Percentiles rank a stretch among this genome's conserved stretches.
phyloP scores from a whole-genome alignment of 2,888 invertebrate species.

The Cephus pygmeus region DNA sequence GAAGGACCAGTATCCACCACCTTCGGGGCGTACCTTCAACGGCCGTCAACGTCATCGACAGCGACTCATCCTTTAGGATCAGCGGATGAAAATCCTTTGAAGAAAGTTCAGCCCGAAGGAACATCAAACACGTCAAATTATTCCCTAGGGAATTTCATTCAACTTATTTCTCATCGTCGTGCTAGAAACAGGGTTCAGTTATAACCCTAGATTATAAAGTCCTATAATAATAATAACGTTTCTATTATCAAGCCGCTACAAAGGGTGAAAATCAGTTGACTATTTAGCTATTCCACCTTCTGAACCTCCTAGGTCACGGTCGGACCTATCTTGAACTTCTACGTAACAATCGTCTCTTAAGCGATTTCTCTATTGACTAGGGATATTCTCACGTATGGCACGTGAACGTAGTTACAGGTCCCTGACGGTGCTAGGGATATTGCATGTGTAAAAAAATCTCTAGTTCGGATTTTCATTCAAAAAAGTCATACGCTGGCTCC shows the following conservation, averaged over 20 bases:
- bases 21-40: not conserved
- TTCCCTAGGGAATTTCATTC: not conserved
- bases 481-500: not conserved
- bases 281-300: not conserved
- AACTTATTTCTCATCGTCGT: not conserved
- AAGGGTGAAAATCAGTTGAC: not conserved
- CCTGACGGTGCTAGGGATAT: not conserved
- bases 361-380: not conserved
- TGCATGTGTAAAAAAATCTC: not conserved
- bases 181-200: not conserved
- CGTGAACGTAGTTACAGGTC: not conserved
- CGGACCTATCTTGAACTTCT: not conserved
- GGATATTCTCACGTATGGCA: not conserved
- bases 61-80: not conserved
- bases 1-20: not conserved
- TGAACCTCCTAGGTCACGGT: not conserved
- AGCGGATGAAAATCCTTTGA: not conserved
- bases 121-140: not conserved
- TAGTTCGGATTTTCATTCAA: not conserved
- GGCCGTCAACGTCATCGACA: not conserved
- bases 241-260: not conserved
- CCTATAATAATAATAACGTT: not conserved
- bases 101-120: not conserved
- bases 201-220: not conserved
- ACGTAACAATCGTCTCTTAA: not conserved